Evolutionary conservation across 1,140 invertebrate genomes (phyloP).

Genomic region (Tachypleus tridentatus): DNA sequence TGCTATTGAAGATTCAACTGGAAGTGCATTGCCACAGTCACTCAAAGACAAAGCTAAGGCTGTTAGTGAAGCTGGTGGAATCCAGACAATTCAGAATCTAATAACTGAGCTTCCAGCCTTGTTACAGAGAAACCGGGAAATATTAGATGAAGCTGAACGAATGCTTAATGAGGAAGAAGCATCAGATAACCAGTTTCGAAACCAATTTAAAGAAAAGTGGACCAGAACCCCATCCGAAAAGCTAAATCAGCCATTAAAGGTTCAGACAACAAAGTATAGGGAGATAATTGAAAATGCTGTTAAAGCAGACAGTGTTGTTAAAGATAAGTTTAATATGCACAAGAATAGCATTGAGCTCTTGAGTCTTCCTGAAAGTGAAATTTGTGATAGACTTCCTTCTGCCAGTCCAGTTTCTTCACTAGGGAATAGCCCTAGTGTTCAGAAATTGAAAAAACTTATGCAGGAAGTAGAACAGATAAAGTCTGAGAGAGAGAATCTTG

Average conservation of each 20-base stretch:
- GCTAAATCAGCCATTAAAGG: constrained; percentile 74
- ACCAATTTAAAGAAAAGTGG: constrained; percentile 84
- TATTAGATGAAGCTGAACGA: constrained; percentile 82
- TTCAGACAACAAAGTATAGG: constrained; percentile 80
- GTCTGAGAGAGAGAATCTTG: constrained; percentile 74
- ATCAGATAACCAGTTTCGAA: constrained; percentile 72
- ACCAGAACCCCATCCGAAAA: constrained; percentile 71
- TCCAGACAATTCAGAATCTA: constrained; percentile 38
- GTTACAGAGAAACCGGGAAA: constrained; percentile 84
- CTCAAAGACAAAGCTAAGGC: constrained; percentile 70
- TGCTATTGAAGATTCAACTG: constrained; percentile 77
- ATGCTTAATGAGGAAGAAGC: constrained; percentile 82
- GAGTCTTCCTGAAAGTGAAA: constrained; percentile 50
- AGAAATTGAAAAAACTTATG: constrained; percentile 65
- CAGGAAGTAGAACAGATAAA: constrained; percentile 76
- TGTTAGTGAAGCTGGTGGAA: constrained; percentile 52
- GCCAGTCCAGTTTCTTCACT: constrained; percentile 33
- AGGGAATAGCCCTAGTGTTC: constrained; percentile 47
- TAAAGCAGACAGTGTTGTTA: constrained; percentile 59
- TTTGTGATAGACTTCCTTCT: constrained; percentile 36
- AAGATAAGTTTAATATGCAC: constrained; percentile 71
- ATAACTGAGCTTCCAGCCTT: constrained; percentile 78
- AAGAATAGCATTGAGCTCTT: constrained; percentile 68
- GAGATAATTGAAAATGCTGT: constrained; percentile 82
- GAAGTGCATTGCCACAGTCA: constrained; percentile 70